These are phyloP conservation scores for Polia nebulosa DNA, from an alignment of 2,888 invertebrate genomes.

Conservation along the genomic window DNA sequence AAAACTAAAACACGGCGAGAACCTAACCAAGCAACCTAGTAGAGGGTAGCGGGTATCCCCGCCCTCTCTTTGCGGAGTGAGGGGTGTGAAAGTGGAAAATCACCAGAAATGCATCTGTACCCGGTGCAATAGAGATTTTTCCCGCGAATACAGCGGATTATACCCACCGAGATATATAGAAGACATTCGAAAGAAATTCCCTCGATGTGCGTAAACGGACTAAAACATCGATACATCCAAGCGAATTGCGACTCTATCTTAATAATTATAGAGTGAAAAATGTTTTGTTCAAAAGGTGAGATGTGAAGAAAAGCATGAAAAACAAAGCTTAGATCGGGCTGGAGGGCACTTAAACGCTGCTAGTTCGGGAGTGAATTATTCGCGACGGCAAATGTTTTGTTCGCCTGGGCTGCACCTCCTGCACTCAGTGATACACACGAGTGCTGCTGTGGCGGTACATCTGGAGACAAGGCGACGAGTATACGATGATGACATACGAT, in stretches of 20 bases:
- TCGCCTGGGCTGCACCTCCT: slow-evolving; percentile 36
- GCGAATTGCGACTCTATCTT: slow-evolving; percentile 29
- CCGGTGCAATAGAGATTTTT: slow-evolving; percentile 72
- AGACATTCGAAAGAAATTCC: slow-evolving; percentile 67
- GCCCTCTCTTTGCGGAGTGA: too few species aligned
- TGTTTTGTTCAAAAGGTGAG: slow-evolving; percentile 4
- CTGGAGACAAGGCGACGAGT: not conserved
- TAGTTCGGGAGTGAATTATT: slow-evolving; percentile 72
- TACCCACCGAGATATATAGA: slow-evolving; percentile 65
- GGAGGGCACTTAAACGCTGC: slow-evolving; percentile 74
- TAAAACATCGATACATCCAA: slow-evolving; percentile 24
- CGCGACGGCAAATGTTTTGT: slow-evolving; percentile 65
- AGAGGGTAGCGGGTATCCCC: not conserved
- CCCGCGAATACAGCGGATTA: slow-evolving; percentile 68
- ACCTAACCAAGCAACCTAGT: not conserved
- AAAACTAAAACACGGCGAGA: slow-evolving; percentile 10
- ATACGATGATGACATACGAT: too few species aligned
- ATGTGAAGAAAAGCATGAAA: slow-evolving; percentile 63
- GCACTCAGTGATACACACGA: slow-evolving; percentile 25
- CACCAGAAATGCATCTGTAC: slow-evolving; percentile 72
- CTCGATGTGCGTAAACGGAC: slow-evolving; percentile 53
- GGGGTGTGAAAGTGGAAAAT: slow-evolving; percentile 65
- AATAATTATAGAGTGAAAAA: slow-evolving; percentile 23
- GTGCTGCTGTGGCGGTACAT: not conserved
- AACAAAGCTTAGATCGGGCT: slow-evolving; percentile 67